A percentile compares a stretch with the other conserved stretches of the same genome.
phyloP scores from a whole-genome alignment of 1,140 invertebrate species.

The Drosophila quadrilineata region DNA sequence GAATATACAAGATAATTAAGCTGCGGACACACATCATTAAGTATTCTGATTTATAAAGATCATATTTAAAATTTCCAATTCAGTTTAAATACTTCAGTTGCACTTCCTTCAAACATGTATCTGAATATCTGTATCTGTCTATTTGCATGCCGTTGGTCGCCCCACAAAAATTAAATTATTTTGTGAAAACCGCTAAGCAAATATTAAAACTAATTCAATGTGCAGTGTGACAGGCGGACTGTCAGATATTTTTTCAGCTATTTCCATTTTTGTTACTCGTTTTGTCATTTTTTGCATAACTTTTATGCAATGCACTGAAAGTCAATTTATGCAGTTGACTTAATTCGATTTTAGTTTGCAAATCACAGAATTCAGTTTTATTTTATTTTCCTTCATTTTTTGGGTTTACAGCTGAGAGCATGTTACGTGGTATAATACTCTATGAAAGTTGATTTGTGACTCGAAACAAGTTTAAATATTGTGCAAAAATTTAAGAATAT shows the following conservation, averaged over 20 bases:
- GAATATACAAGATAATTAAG: too few relatives aligned
- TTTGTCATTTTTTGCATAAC: background rate
- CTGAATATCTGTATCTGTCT: background rate
- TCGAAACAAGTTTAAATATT: too few relatives aligned
- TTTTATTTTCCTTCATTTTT: background rate
- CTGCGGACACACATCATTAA: too few relatives aligned
- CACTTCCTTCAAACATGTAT: background rate
- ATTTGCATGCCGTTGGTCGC: background rate
- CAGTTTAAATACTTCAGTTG: background rate
- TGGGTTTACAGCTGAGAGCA: too few relatives aligned
- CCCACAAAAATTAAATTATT: conserved; percentile 10
- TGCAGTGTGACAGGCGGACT: too few relatives aligned
- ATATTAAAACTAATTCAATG: conserved; percentile 1
- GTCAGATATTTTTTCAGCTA: too few relatives aligned
- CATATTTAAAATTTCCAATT: background rate
- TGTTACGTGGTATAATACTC: background rate
- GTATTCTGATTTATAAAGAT: too few relatives aligned
- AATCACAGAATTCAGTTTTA: conserved; percentile 45
- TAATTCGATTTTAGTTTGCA: conserved; percentile 65
- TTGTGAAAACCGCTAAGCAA: conserved; percentile 14
- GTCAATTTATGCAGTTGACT: conserved; percentile 75
- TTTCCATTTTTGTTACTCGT: conserved; percentile 9
- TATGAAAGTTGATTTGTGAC: background rate
- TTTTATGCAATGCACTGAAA: conserved; percentile 56
- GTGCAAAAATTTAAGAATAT: too few relatives aligned